phyloP scores from a whole-genome alignment of 2,888 invertebrate genomes.

The Nemotelus nigrinus region DNA sequence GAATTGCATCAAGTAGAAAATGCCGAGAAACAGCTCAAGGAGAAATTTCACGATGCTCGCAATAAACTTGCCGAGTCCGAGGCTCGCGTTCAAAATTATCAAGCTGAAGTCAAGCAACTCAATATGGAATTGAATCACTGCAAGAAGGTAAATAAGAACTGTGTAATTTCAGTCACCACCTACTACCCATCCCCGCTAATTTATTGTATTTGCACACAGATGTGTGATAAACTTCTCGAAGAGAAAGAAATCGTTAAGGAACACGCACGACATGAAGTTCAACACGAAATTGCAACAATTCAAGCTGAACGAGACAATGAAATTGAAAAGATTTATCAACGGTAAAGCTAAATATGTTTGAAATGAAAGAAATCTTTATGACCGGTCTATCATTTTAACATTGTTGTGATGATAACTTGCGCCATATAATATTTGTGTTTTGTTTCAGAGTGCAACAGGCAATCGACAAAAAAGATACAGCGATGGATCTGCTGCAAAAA shows the following conservation, averaged over 20 bases:
- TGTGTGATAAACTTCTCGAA: slow-evolving; percentile 66
- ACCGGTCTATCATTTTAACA: background rate
- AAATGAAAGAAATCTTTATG: background rate
- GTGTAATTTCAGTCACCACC: background rate
- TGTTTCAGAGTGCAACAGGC: slow-evolving; percentile 79
- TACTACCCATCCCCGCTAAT: background rate
- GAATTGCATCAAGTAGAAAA: slow-evolving; percentile 75
- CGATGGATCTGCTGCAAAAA: slow-evolving; percentile 76
- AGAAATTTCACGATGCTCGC: slow-evolving; percentile 74
- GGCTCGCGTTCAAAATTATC: slow-evolving; percentile 68
- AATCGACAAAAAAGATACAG: slow-evolving; percentile 81
- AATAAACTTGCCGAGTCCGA: slow-evolving; percentile 74
- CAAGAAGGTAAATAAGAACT: slow-evolving; percentile 68
- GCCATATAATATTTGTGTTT: background rate
- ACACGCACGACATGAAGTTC: slow-evolving; percentile 72
- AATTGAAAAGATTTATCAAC: slow-evolving; percentile 81
- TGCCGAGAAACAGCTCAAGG: slow-evolving; percentile 73
- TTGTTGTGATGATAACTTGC: background rate
- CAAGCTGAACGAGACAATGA: slow-evolving; percentile 77
- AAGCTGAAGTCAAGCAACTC: slow-evolving; percentile 73
- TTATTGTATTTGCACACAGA: slow-evolving; percentile 56
- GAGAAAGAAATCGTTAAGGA: slow-evolving; percentile 70
- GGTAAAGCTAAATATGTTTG: slow-evolving; percentile 66
- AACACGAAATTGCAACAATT: slow-evolving; percentile 70
- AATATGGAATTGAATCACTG: slow-evolving; percentile 73